These are phyloP conservation scores for Cebidichthys violaceus DNA, from an alignment of 2,113 vertebrate genomes.

Conservation along the genomic window DNA sequence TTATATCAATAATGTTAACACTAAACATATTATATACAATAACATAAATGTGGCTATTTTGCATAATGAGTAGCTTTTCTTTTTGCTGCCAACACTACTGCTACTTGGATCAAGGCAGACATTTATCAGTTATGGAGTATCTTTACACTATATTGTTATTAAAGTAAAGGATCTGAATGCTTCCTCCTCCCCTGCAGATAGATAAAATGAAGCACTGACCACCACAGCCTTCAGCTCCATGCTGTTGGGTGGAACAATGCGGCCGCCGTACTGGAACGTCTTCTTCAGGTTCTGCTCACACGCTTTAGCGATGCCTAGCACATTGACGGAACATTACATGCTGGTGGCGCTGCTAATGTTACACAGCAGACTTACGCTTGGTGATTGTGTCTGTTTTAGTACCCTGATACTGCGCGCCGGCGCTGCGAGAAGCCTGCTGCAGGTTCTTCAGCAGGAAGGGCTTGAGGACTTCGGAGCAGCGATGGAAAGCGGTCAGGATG, in stretches of 20 bases:
- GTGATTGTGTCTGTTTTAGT: conserved; percentile 7
- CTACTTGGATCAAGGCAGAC: neutral
- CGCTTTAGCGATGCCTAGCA: conserved; percentile 91
- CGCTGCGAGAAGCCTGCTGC: conserved; percentile 82
- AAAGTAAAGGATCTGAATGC: neutral
- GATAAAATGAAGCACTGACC: conserved; percentile 82
- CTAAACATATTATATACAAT: neutral
- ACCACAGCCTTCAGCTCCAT: conserved; percentile 96
- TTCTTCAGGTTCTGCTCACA: conserved; percentile 95
- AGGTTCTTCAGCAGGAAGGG: conserved; percentile 89
- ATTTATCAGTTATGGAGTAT: neutral
- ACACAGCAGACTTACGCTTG: neutral
- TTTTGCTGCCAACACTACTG: neutral
- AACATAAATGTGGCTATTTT: neutral
- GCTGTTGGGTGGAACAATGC: conserved; percentile 87
- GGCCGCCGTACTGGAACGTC: conserved; percentile 90
- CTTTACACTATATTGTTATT: neutral
- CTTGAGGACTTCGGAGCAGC: conserved; percentile 91
- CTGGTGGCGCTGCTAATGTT: neutral
- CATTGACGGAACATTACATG: conserved; percentile 8
- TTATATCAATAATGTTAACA: neutral
- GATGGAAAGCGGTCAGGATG: conserved; percentile 90
- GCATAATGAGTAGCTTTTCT: neutral
- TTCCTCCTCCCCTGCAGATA: neutral
- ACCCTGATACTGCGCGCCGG: conserved; percentile 92